A percentile compares a stretch with the other conserved stretches of the same genome.
Conservation (phyloP, 2,113 vertebrate species). For the Microtus richardsoni region DNA sequence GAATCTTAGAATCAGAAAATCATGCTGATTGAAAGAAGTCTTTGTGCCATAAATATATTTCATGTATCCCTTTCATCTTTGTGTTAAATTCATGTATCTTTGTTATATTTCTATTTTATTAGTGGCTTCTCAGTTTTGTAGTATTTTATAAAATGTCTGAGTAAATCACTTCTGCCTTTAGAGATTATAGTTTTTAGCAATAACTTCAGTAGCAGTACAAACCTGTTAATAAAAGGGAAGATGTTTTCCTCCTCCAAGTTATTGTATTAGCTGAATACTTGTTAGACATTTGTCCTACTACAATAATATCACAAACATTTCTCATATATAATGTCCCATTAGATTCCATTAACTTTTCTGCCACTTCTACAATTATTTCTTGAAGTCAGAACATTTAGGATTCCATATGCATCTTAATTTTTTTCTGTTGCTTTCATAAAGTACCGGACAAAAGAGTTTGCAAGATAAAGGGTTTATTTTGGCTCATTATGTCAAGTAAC, state of each 20-base stretch:
- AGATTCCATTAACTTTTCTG: conserved; percentile 18
- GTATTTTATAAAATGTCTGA: conserved; percentile 28
- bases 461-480: background rate
- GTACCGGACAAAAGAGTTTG: background rate
- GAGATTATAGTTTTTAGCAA: conserved; percentile 3
- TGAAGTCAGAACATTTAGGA: conserved; percentile 17
- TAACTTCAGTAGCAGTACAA: conserved; percentile 5
- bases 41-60: conserved; percentile 24
- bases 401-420: background rate
- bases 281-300: background rate
- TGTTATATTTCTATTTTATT: conserved; percentile 20
- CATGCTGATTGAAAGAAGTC: conserved; percentile 21
- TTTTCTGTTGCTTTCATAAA: background rate
- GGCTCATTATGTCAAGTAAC: background rate
- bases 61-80: conserved; percentile 40
- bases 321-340: background rate
- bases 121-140: background rate
- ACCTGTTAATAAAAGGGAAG: background rate
- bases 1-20: conserved; percentile 63
- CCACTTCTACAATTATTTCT: background rate
- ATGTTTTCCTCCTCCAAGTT: conserved; percentile 8
- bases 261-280: conserved; percentile 3
- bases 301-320: conserved; percentile 11
- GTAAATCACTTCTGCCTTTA: background rate
- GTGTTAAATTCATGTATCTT: conserved; percentile 19